Percentiles rank a stretch among this genome's conserved stretches.
Conservation (phyloP, 1,140 invertebrate genomes). For the Cotesia glomerata region DNA sequence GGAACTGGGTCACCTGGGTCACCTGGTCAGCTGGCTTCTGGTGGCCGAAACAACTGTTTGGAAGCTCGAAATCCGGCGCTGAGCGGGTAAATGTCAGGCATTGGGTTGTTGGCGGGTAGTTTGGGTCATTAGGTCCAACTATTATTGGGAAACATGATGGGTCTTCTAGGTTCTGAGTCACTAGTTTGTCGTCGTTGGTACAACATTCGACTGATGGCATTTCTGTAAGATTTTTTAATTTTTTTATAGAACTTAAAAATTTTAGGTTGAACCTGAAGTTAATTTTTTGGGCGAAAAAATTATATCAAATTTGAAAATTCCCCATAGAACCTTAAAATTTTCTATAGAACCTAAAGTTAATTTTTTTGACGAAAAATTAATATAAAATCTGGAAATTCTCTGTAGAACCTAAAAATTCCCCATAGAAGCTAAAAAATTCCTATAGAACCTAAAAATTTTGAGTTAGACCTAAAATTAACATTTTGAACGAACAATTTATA, state of each 20-base stretch:
- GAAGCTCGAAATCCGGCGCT: conserved; percentile 65
- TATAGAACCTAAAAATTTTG: too few species aligned
- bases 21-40: conserved; percentile 77
- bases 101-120: conserved; percentile 73
- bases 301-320: too few species aligned
- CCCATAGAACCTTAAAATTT: too few species aligned
- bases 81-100: conserved; percentile 89
- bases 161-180: conserved; percentile 57
- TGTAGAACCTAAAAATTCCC: too few species aligned
- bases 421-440: too few species aligned
- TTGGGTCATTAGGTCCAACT: conserved; percentile 81
- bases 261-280: background rate
- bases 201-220: conserved; percentile 4
- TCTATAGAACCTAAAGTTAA: too few species aligned
- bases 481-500: too few species aligned
- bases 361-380: too few species aligned
- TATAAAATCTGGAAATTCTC: too few species aligned
- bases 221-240: conserved; percentile 1
- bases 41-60: conserved; percentile 60
- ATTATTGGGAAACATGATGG: conserved; percentile 84
- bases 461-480: too few species aligned
- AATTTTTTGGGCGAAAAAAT: too few species aligned
- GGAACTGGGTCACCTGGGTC: conserved; percentile 80
- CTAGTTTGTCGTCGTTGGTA: conserved; percentile 69
- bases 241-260: background rate